These are phyloP conservation scores for Heliconius cydno DNA, from an alignment of 2,888 invertebrate species.

Conservation along the genomic window DNA sequence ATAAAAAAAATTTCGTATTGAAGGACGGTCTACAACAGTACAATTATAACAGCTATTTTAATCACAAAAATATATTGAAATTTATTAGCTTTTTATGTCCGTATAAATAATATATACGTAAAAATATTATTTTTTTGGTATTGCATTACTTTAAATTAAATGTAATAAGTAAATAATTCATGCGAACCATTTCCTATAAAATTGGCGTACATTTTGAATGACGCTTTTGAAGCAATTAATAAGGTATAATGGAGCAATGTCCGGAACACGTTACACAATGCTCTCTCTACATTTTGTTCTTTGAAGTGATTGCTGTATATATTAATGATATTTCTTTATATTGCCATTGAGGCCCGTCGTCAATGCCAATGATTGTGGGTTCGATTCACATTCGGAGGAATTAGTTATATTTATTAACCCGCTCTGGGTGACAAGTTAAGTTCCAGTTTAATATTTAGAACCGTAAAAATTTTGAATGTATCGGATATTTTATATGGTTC, in stretches of 20 bases:
- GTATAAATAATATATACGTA: not conserved
- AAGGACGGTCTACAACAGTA: no score
- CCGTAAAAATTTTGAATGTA: no score
- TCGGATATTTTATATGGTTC: no score
- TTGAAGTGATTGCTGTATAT: not conserved
- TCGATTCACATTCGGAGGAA: not conserved
- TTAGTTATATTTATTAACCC: not conserved
- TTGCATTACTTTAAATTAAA: not conserved
- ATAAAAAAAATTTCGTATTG: no score
- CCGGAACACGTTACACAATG: not conserved
- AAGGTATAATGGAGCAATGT: slow-evolving; percentile 9
- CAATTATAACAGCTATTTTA: no score
- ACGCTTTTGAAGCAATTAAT: slow-evolving; percentile 6
- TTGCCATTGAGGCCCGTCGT: not conserved
- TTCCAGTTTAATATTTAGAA: no score
- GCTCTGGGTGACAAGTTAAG: no score
- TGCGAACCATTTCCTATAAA: not conserved
- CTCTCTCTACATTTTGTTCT: slow-evolving; percentile 5
- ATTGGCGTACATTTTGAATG: not conserved
- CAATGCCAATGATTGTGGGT: not conserved
- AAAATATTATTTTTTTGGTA: not conserved
- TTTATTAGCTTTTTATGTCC: no score
- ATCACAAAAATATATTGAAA: no score
- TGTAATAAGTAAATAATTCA: not conserved
- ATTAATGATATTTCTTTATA: not conserved